phyloP scores from a whole-genome alignment of 2,113 vertebrate species.

The human region GRCh38 chr13:62427001-62427500 shows the following conservation, averaged over 20 bases:
- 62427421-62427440: neutral
- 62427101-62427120: neutral
- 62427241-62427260: neutral
- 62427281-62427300: neutral
- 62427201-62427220: neutral
- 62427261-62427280: neutral
- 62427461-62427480: neutral
- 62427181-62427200: neutral
- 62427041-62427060: neutral
- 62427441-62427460: neutral
- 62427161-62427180: neutral
- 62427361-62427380: neutral
- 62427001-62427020: conserved; percentile 45
- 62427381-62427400: neutral
- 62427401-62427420: neutral
- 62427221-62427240: neutral
- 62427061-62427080: neutral
- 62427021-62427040: conserved; percentile 58
- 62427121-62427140: neutral
- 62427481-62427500: neutral
- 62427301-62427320: neutral
- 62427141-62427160: neutral
- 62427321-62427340: neutral
- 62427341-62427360: neutral
- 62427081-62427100: conserved; percentile 16